These are phyloP conservation scores for Malurus cyaneus DNA, from an alignment of 2,113 vertebrate genomes.

Conservation along the genomic window DNA sequence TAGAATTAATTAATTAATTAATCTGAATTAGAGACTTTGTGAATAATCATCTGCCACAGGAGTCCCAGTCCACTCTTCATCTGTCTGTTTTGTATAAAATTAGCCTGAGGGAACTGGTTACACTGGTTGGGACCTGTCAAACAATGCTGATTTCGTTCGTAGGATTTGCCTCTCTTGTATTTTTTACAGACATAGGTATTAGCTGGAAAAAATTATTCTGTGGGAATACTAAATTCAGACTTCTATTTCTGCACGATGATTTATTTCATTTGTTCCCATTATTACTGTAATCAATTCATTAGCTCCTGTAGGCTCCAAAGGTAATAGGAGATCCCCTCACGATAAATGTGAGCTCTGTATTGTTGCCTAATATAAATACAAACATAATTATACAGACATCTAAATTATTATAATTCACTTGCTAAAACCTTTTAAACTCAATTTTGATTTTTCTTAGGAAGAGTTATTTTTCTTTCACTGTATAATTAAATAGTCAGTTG, in stretches of 20 bases:
- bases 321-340: neutral
- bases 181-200: neutral
- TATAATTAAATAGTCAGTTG: neutral
- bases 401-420: neutral
- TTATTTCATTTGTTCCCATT: neutral
- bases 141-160: neutral
- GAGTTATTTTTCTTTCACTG: neutral
- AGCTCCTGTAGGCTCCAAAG: neutral
- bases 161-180: neutral
- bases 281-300: neutral
- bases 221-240: neutral
- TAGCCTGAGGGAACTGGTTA: neutral
- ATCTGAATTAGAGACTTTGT: neutral
- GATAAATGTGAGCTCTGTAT: neutral
- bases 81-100: neutral
- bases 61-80: neutral
- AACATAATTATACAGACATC: neutral
- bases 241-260: neutral
- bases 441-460: neutral
- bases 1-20: neutral
- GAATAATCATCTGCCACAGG: neutral
- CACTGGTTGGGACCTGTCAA: neutral
- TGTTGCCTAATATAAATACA: neutral
- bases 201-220: neutral
- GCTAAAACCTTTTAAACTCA: neutral